A percentile compares a stretch with the other conserved stretches of the same genome.
These are phyloP conservation scores for Stomorhina lunata DNA, from an alignment of 2,888 invertebrate species.

Conservation along the genomic window DNA sequence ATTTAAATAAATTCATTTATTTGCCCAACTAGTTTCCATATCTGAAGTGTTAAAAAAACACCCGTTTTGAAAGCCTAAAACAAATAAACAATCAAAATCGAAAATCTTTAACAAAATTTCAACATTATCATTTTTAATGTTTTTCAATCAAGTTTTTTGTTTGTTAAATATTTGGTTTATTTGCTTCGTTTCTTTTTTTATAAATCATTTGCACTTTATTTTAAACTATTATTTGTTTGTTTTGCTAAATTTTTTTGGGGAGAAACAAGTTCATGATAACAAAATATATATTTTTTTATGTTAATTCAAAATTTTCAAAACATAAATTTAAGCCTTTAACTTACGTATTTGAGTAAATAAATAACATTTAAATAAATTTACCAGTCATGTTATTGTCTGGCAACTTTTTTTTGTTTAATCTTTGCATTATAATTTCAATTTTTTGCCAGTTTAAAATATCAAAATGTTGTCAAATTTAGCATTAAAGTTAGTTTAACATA, in stretches of 20 bases:
- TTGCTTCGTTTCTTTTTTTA: too few relatives aligned
- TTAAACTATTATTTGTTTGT: conserved; percentile 20
- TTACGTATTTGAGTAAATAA: not conserved
- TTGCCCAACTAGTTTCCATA: not conserved
- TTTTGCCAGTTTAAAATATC: not conserved
- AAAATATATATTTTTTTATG: not conserved
- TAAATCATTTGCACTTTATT: not conserved
- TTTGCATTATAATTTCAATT: not conserved
- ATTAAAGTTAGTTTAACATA: not conserved
- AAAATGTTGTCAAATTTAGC: not conserved
- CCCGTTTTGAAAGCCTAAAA: not conserved
- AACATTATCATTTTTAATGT: not conserved
- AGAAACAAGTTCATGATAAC: conserved; percentile 31
- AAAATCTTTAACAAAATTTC: not conserved
- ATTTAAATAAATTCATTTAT: too few relatives aligned
- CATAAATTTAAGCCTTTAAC: not conserved
- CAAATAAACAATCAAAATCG: not conserved
- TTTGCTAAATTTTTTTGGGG: conserved; percentile 31
- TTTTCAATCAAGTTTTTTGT: not conserved
- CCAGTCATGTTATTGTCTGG: too few relatives aligned
- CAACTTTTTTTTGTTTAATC: not conserved
- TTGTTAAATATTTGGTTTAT: too few relatives aligned
- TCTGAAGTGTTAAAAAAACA: not conserved
- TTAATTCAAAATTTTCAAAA: not conserved
- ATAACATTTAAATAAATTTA: not conserved